Evolutionary conservation across 2,113 vertebrate species (phyloP).

Genomic region (Solea senegalensis): DNA sequence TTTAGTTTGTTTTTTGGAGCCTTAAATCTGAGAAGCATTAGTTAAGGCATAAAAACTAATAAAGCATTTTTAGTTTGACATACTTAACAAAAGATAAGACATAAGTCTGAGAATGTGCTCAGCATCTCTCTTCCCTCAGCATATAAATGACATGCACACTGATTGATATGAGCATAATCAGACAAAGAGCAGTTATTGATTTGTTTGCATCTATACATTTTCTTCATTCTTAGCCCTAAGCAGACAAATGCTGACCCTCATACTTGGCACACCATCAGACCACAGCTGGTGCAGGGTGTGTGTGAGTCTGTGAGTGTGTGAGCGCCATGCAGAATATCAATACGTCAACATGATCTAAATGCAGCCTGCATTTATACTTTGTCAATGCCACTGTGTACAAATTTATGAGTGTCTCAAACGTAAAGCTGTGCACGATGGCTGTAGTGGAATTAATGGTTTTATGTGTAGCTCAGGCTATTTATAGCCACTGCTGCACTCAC

Average conservation of each 20-base stretch:
- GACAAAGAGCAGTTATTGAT: background rate
- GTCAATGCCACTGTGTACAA: background rate
- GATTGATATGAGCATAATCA: background rate
- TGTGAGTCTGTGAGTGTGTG: slow-evolving; percentile 1
- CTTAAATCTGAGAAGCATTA: too few relatives aligned
- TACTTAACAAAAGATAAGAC: too few relatives aligned
- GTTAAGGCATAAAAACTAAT: too few relatives aligned
- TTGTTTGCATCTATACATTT: background rate
- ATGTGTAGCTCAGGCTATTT: slow-evolving; percentile 51
- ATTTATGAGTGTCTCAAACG: background rate
- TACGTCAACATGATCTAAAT: slow-evolving; percentile 13
- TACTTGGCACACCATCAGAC: background rate
- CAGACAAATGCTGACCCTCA: background rate
- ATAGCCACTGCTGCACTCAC: slow-evolving; percentile 46
- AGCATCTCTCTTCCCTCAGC: too few relatives aligned
- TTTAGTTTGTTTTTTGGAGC: too few relatives aligned
- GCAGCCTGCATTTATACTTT: background rate
- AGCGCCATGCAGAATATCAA: slow-evolving; percentile 23
- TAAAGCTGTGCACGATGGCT: background rate
- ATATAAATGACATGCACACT: background rate
- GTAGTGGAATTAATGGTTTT: slow-evolving; percentile 23
- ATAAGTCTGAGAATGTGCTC: too few relatives aligned
- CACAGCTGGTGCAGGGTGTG: background rate
- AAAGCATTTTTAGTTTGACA: too few relatives aligned
- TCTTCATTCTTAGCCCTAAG: background rate